Conservation (phyloP, 2,113 vertebrate species). For the Typhlomys cinereus region DNA sequence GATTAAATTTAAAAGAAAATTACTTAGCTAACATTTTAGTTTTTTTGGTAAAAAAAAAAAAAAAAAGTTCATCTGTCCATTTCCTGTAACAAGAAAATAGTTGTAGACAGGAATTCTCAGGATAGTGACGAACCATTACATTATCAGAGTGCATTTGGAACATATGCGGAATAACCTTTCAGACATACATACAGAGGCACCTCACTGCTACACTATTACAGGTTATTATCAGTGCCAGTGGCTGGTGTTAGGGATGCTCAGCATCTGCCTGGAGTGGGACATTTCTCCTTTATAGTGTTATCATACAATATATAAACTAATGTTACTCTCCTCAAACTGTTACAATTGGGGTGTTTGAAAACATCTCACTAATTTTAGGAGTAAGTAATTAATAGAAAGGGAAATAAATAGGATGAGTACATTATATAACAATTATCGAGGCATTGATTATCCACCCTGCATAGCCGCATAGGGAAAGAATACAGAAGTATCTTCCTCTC, state of each 20-base stretch:
- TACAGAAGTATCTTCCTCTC: not conserved
- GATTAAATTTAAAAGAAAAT: no score
- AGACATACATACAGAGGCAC: not conserved
- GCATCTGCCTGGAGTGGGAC: not conserved
- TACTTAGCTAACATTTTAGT: slow-evolving; percentile 1
- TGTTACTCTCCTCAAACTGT: not conserved
- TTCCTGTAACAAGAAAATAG: not conserved
- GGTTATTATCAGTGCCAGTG: no score
- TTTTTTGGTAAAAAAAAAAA: not conserved
- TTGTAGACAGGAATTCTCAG: not conserved
- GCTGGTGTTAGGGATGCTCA: not conserved
- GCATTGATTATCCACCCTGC: not conserved
- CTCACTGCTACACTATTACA: not conserved
- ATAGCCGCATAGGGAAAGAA: not conserved
- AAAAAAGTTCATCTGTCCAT: not conserved
- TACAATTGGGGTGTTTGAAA: not conserved
- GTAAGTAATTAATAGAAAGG: not conserved
- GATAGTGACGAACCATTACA: not conserved
- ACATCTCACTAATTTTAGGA: not conserved
- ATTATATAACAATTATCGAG: not conserved
- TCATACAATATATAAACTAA: not conserved
- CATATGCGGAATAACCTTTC: not conserved
- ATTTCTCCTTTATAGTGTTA: not conserved
- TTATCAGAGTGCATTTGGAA: not conserved
- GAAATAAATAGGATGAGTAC: not conserved